These are phyloP conservation scores for Morus bassanus DNA, from an alignment of 2,797 vertebrate genomes.

Conservation along the genomic window DNA sequence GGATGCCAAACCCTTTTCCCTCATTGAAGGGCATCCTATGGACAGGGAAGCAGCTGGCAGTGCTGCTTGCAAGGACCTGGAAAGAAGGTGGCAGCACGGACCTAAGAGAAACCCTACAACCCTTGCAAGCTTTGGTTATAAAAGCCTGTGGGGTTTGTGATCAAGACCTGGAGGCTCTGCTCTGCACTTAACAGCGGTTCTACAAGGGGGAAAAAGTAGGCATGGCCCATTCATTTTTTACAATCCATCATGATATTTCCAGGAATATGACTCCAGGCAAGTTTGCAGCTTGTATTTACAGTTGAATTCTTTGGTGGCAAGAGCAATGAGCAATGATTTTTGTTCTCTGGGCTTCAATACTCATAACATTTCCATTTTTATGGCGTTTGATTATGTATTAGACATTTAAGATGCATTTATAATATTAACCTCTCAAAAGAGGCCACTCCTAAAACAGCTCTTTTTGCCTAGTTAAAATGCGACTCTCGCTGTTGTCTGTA, in stretches of 20 bases:
- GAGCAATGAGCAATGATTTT: slow-evolving; percentile 29
- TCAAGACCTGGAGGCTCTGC: fast-evolving
- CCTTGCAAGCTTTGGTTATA: not conserved
- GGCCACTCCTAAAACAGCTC: slow-evolving; percentile 42
- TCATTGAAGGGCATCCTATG: fast-evolving
- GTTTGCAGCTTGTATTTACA: not conserved
- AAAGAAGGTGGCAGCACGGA: not conserved
- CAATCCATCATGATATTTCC: not conserved
- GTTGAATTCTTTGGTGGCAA: slow-evolving; percentile 4
- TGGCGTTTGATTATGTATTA: slow-evolving; percentile 65
- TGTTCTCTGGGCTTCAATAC: slow-evolving; percentile 43
- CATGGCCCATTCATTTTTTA: not conserved
- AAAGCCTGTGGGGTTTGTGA: not conserved
- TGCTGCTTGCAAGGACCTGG: not conserved
- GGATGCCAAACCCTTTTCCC: not conserved
- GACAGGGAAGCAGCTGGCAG: not conserved
- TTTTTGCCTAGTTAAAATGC: slow-evolving; percentile 65
- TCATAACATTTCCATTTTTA: slow-evolving; percentile 69
- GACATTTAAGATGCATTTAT: slow-evolving; percentile 72
- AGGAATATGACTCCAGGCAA: not conserved
- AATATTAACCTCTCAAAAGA: slow-evolving; percentile 68
- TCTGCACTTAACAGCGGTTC: not conserved
- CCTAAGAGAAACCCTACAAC: not conserved
- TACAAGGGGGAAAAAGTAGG: fast-evolving
- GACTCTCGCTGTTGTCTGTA: slow-evolving; percentile 26